Percentiles rank a stretch among this genome's conserved stretches.
Conservation (phyloP, 2,113 vertebrate species). For the Prochilodus magdalenae region DNA sequence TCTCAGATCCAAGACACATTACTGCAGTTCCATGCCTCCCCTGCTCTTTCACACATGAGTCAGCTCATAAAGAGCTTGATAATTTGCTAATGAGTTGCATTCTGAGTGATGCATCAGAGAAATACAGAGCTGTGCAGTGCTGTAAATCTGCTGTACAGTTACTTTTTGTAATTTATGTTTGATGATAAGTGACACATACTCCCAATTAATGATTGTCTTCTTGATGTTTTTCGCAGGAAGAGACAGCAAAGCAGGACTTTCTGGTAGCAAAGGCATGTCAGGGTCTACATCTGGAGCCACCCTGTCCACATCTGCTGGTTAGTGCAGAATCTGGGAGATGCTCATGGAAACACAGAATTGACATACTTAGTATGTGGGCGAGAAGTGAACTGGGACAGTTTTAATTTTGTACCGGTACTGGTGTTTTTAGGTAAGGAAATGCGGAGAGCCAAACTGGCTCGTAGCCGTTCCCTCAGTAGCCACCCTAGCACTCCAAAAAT, state of each 20-base stretch:
- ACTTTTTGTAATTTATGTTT: neutral
- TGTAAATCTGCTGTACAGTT: neutral
- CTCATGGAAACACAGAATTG: neutral
- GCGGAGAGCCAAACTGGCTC: slow-evolving; percentile 90
- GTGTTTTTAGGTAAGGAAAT: slow-evolving; percentile 86
- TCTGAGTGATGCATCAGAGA: neutral
- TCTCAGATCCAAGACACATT: neutral
- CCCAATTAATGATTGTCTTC: neutral
- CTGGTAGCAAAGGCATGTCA: slow-evolving; percentile 81
- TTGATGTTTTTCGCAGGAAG: slow-evolving; percentile 75
- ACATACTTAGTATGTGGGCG: neutral
- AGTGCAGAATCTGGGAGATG: slow-evolving; percentile 40
- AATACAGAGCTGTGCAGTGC: neutral
- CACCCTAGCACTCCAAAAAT: slow-evolving; percentile 88
- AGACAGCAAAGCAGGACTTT: slow-evolving; percentile 83
- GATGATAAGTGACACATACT: neutral
- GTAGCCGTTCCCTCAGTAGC: slow-evolving; percentile 93
- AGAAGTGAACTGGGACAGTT: neutral
- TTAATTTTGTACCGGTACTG: neutral
- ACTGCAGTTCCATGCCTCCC: neutral
- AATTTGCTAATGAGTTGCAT: neutral
- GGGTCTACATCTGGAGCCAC: slow-evolving; percentile 79
- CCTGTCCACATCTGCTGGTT: slow-evolving; percentile 76
- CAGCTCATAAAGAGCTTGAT: neutral
- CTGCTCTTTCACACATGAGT: neutral